Conservation (phyloP, 1,140 invertebrate species). For the Carcinoscorpius rotundicauda region DNA sequence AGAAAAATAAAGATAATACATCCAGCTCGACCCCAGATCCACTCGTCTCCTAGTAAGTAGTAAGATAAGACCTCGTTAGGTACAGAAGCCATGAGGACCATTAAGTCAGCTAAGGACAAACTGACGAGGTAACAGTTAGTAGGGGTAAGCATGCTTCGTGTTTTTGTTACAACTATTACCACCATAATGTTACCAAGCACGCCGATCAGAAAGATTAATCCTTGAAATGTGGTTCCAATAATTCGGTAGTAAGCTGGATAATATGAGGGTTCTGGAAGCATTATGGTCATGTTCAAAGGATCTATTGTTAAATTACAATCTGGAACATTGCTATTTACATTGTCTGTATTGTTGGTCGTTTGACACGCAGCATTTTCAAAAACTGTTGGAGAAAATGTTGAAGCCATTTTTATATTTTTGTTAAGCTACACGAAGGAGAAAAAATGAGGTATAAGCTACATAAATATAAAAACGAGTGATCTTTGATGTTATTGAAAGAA, state of each 20-base stretch:
- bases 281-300: too few species aligned
- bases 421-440: too few species aligned
- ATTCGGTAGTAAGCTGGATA: slow-evolving; percentile 39
- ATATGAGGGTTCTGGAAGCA: slow-evolving; percentile 28
- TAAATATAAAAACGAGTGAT: too few species aligned
- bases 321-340: too few species aligned
- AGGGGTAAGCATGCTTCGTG: slow-evolving; percentile 43
- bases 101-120: slow-evolving; percentile 45
- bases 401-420: too few species aligned
- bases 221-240: slow-evolving; percentile 45
- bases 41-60: slow-evolving; percentile 43
- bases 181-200: slow-evolving; percentile 44
- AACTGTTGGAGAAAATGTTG: too few species aligned
- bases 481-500: too few species aligned
- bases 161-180: slow-evolving; percentile 39
- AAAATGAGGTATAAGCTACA: too few species aligned
- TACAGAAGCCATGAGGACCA: slow-evolving; percentile 43
- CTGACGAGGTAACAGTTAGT: slow-evolving; percentile 51
- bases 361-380: too few species aligned
- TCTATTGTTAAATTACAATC: too few species aligned
- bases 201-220: slow-evolving; percentile 41
- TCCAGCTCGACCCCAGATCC: slow-evolving; percentile 45
- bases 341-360: too few species aligned
- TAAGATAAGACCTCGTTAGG: slow-evolving; percentile 47
- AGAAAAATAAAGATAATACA: slow-evolving; percentile 48